Base-by-base conservation (phyloP, 53 echinoderm and acorn worm species). In the Paracentrotus lividus region DNA sequence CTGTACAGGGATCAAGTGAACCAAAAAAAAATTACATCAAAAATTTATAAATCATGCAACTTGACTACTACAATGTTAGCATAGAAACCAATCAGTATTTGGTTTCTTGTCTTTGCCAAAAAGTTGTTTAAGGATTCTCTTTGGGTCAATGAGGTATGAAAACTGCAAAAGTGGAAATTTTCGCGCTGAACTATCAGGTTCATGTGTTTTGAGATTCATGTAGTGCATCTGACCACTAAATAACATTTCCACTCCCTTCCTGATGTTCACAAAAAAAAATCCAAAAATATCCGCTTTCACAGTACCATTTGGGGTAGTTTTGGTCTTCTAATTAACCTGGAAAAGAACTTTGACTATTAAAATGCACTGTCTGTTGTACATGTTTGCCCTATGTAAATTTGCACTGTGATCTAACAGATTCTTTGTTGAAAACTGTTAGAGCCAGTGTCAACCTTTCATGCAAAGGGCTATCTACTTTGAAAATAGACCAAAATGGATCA, bases 1-100 rank as follows among this genome's bases (percentile, higher is more conserved):
- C n/a, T n/a, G n/a, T n/a, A n/a, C n/a, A n/a, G 72, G 72, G 72
- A 72, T 40, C 72, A 72, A 72, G 16, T 20, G 40, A 40, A 72
- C 20, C 72, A 57, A 10, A 57, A 57, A 26, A 26, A 27, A 6
- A 64, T 64, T 2, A 64, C 26, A 64, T 64, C 27, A 64, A 64
- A 61, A 29, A 60, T 3, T 29, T 64, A 27, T 1, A 13, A 29
- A 64, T 64, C 64, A 64, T 8, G 27, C 29, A 64, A 27, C 27
- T 61, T 8, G 31, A 64, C 64, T 29, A 64, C 8, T 31, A 64
- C 13, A 64, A 64, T 64, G 64, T 0, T 29, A 29, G 64, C 64
- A 64, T 64, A 31, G 0, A 18, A 27, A 31, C 64, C 4, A 64
- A 31, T 64, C 59, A 59, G 20, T 59, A 18, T 67, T 13, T 67